Evolutionary conservation across 1,140 invertebrate genomes (phyloP).

Genomic region (Palaemon carinicauda): DNA sequence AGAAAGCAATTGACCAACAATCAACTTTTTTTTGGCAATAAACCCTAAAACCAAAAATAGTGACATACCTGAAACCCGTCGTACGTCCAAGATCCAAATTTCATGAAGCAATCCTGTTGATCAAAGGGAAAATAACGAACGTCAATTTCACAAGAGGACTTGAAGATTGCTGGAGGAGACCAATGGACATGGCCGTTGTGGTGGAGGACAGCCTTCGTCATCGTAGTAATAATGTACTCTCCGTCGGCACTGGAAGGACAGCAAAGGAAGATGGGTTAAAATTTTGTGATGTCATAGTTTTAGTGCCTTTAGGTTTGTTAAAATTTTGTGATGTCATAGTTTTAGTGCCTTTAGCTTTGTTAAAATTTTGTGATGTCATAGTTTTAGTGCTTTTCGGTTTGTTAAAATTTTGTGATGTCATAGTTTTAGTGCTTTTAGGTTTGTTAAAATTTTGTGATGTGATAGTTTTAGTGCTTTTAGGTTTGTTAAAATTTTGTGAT

Average conservation of each 20-base stretch:
- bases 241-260: conserved; percentile 84
- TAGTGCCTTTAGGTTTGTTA: too few relatives aligned
- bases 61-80: conserved; percentile 86
- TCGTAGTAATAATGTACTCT: conserved; percentile 96
- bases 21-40: not conserved
- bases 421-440: too few relatives aligned
- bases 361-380: too few relatives aligned
- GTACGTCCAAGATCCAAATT: conserved; percentile 98
- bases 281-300: too few relatives aligned
- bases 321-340: too few relatives aligned
- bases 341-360: too few relatives aligned
- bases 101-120: conserved; percentile 95
- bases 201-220: conserved; percentile 95
- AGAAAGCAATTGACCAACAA: not conserved
- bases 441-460: too few relatives aligned
- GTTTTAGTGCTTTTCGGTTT: too few relatives aligned
- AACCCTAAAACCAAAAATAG: not conserved
- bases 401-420: too few relatives aligned
- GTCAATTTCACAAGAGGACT: conserved; percentile 97
- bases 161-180: conserved; percentile 96
- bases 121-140: conserved; percentile 96
- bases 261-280: not conserved
- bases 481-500: too few relatives aligned
- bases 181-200: conserved; percentile 88
- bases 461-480: too few relatives aligned